Base-by-base conservation (phyloP, 1,140 invertebrate species). In the Drosophila chauvacae region DNA sequence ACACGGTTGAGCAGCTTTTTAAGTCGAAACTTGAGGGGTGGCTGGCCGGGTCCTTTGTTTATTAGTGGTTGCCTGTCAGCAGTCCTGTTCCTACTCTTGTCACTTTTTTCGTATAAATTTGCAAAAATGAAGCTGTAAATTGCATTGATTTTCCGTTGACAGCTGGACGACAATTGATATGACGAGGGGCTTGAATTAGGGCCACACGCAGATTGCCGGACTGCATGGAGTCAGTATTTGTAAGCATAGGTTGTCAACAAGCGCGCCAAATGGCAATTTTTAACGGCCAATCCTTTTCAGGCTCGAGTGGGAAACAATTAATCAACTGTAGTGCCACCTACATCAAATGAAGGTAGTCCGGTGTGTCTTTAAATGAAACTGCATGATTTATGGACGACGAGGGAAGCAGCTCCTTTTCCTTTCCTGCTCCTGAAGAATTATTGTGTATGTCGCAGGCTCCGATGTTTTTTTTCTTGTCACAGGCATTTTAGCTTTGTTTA, bases 101-200 rank as follows among this genome's bases (percentile, higher is more conserved):
- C 75, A 78, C 47, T 71, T 81, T 78, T 71, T 42, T 60, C 13
- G 48, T 61, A 44, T 26, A 90, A 85, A 85, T 88, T 88, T 88
- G 85, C 85, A 90, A 90, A 88, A 85, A 90, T 90, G 66, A 79
- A 90, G 86, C 66, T 81, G 81, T 85, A 88, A 88, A 90, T 90
- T 90, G 85, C 85, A 90, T 80, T 90, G 85, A 90, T 90, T 69
- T 77, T 37, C 26, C 75, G 85, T 77, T 90, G 85, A 90, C 85
- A 90, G 86, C 81, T 75, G 65, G 55, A 33, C 68, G 72, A 79
- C 78, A 79, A 84, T 81, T 84, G 85, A 81, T 80, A 90, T 81
- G 51, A 86, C 37, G 44, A 61, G 58, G 79, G 60, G 68, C 61
- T 48, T n/a, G 47, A 47, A 39, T 41, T 26, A 28, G 4, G 73